Base-by-base conservation (phyloP, 2,797 vertebrate species). In the Scolopax rusticola region DNA sequence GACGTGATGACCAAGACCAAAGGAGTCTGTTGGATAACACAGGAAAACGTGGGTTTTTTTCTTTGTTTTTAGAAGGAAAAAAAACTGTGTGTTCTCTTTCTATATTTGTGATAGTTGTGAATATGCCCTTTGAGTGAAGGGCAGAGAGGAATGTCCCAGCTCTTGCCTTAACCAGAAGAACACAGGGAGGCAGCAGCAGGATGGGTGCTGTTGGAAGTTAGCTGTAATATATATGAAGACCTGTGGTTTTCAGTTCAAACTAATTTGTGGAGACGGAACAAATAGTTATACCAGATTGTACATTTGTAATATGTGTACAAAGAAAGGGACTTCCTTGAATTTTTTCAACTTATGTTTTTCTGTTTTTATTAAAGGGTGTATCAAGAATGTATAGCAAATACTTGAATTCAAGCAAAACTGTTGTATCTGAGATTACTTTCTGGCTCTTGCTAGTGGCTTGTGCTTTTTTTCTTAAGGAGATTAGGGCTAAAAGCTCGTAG, bases 161-260 rank as follows among this genome's bases (percentile, higher is more conserved):
- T 80, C 7, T 65, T 7, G 12, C 48, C 43, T 25, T 74, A 70
- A 33, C 30, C 45, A 57, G 74, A 69, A 38, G 43, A 48, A 9
- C 0, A 1, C 16, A 30, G 25, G 16, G 32, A 0, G 2, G 56
- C 69, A 41, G 64, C 43, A 15, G 1, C 21, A 40, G 78, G 12
- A 28, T 25, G 18, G 30, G 16, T 59, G 64, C 40, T 82, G 0
- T 27, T 82, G 43, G 57, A 67, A 73, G 21, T 54, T 45, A 47
- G 41, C 50, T 13, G 2, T 23, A 36, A 36, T 77, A 11, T 1
- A 40, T 47, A 51, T 41, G 54, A 79, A 51, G 40, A 30, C 56
- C 30, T 64, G 57, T 59, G 7, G 3, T 54, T 71, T 61, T 51
- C 18, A 70, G 38, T 45, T 68, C 48, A 54, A 91, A 16, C 38